These are phyloP conservation scores for Hybognathus amarus DNA, from an alignment of 2,797 vertebrate species.

Conservation along the genomic window DNA sequence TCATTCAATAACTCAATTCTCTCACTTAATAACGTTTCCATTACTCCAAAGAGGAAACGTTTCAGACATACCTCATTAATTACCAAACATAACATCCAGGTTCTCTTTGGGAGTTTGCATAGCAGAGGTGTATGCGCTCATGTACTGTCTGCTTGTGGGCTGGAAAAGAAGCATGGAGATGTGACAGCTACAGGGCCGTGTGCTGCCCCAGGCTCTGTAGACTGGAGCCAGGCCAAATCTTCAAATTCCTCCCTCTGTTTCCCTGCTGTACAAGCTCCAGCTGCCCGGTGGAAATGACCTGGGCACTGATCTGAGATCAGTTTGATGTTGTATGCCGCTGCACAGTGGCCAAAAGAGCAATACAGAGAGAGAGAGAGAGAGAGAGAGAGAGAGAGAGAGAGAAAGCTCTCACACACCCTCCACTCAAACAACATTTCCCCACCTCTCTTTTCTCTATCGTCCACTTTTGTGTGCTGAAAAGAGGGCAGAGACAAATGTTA, in stretches of 20 bases:
- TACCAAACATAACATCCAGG: neutral
- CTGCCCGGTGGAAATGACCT: constrained; percentile 57
- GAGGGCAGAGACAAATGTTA: constrained; percentile 37
- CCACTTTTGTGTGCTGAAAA: constrained; percentile 8
- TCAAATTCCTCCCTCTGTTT: constrained; percentile 78
- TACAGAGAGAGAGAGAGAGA: constrained; percentile 9
- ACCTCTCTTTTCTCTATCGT: constrained; percentile 34
- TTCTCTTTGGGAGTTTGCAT: constrained; percentile 14
- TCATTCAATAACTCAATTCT: neutral
- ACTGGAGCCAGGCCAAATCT: constrained; percentile 74
- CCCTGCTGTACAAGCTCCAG: constrained; percentile 51
- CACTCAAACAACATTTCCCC: constrained; percentile 43
- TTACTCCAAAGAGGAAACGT: constrained; percentile 20
- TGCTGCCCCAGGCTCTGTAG: constrained; percentile 65
- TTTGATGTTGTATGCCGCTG: constrained; percentile 32
- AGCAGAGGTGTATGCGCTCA: neutral
- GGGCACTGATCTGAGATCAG: constrained; percentile 48
- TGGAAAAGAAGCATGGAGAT: constrained; percentile 15
- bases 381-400: constrained; percentile 26
- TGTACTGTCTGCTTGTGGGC: constrained; percentile 11
- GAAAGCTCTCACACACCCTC: constrained; percentile 33
- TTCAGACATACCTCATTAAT: constrained; percentile 2
- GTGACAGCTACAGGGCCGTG: constrained; percentile 16
- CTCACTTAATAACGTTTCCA: constrained; percentile 11
- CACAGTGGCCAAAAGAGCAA: constrained; percentile 34